These are phyloP conservation scores for Habrosyne pyritoides DNA, from an alignment of 2,888 invertebrate species.

Conservation along the genomic window DNA sequence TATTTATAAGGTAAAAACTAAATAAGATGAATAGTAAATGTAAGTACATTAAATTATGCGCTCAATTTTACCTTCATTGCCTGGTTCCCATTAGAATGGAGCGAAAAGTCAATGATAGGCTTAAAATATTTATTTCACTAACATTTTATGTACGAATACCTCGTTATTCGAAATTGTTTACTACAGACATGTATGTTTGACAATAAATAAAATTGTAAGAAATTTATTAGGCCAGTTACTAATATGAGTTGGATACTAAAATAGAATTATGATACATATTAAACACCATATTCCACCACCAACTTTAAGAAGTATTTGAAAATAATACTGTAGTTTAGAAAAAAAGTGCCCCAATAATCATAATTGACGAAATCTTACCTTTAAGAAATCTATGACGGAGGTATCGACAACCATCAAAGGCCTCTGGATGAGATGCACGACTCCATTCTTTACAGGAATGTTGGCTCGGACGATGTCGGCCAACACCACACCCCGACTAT, in stretches of 20 bases:
- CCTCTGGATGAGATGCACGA: conserved; percentile 95
- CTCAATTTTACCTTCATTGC: conserved; percentile 78
- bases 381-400: conserved; percentile 92
- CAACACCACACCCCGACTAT: conserved; percentile 92
- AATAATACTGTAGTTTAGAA: no score
- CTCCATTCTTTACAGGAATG: conserved; percentile 96
- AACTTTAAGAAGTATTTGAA: no score
- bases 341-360: no score
- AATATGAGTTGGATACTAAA: no score
- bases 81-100: conserved; percentile 79
- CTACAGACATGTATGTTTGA: neutral
- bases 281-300: no score
- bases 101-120: conserved; percentile 69
- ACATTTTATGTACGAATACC: conserved; percentile 27
- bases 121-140: conserved; percentile 31
- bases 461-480: conserved; percentile 95
- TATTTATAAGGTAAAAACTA: conserved; percentile 52
- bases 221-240: no score
- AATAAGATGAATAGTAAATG: conserved; percentile 60
- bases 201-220: neutral
- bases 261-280: no score
- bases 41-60: conserved; percentile 51
- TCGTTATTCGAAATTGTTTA: conserved; percentile 10
- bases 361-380: conserved; percentile 81
- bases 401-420: conserved; percentile 96